These are phyloP conservation scores for Thaleichthys pacificus DNA, from an alignment of 2,797 vertebrate species.

Conservation along the genomic window DNA sequence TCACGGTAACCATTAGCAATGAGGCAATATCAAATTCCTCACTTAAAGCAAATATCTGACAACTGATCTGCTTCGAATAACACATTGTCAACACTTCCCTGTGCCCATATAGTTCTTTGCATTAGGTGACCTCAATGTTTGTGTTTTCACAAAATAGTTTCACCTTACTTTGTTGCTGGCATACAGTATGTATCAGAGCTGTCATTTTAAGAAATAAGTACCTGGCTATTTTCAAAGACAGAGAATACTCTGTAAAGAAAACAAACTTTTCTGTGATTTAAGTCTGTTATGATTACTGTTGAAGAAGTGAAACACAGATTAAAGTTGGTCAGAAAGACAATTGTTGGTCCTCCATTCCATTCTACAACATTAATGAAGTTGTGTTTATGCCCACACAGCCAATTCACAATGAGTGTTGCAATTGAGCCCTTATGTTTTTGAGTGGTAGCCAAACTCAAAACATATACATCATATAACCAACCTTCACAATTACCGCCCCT, in stretches of 20 bases:
- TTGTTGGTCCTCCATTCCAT: conserved; percentile 56
- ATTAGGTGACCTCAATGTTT: conserved; percentile 56
- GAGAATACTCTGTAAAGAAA: conserved; percentile 76
- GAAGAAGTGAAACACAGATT: conserved; percentile 68
- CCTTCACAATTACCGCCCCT: conserved; percentile 58
- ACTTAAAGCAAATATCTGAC: conserved; percentile 73
- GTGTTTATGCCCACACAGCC: conserved; percentile 74
- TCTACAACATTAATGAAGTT: conserved; percentile 70
- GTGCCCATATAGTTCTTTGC: conserved; percentile 64
- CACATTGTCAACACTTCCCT: conserved; percentile 71
- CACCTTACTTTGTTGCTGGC: conserved; percentile 68
- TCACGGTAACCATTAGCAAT: conserved; percentile 69
- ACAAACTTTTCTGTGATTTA: conserved; percentile 34
- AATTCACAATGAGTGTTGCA: conserved; percentile 80
- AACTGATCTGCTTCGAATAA: conserved; percentile 73
- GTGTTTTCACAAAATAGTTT: conserved; percentile 55
- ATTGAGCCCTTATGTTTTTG: conserved; percentile 80
- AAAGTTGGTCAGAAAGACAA: conserved; percentile 74
- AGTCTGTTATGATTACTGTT: conserved; percentile 70
- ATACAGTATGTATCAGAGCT: conserved; percentile 65
- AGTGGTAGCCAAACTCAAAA: conserved; percentile 77
- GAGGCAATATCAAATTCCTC: conserved; percentile 73
- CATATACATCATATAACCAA: conserved; percentile 65
- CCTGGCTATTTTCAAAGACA: conserved; percentile 75
- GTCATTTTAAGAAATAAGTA: conserved; percentile 61